Conservation (phyloP, 2,113 vertebrate genomes). For the Thomomys bottae region DNA sequence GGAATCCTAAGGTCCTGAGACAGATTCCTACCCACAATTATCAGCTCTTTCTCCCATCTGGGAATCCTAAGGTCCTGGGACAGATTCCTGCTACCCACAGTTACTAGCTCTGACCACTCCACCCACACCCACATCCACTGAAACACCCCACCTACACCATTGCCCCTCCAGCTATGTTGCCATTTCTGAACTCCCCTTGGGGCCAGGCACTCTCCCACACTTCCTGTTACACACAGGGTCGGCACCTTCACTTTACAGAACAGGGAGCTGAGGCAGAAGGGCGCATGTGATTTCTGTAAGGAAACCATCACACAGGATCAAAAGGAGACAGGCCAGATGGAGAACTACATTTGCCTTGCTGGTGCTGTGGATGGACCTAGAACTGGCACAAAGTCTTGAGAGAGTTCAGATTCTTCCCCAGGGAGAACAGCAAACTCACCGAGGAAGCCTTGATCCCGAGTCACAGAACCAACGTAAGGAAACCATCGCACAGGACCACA, state of each 20-base stretch:
- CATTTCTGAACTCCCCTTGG: accelerated
- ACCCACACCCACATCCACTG: not conserved
- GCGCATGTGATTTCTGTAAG: not conserved
- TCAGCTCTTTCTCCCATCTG: not conserved
- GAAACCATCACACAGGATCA: no score
- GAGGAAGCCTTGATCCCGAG: no score
- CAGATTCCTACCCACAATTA: not conserved
- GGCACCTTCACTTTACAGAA: not conserved
- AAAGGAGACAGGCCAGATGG: no score
- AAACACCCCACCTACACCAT: no score
- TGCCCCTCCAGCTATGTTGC: accelerated
- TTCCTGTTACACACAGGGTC: not conserved
- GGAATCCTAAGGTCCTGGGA: accelerated
- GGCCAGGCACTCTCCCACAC: no score
- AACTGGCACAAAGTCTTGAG: no score
- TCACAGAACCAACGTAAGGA: no score
- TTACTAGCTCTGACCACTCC: not conserved
- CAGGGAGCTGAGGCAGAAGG: not conserved
- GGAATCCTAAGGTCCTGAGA: accelerated
- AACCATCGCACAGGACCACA: no score
- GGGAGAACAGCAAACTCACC: no score
- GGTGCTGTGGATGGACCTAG: no score
- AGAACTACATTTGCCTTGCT: no score
- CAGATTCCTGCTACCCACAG: not conserved
- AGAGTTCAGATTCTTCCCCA: no score